Percentiles rank a stretch among this genome's conserved stretches.
Conservation (phyloP, 1,140 invertebrate species). For the Armadillidium nasatum region DNA sequence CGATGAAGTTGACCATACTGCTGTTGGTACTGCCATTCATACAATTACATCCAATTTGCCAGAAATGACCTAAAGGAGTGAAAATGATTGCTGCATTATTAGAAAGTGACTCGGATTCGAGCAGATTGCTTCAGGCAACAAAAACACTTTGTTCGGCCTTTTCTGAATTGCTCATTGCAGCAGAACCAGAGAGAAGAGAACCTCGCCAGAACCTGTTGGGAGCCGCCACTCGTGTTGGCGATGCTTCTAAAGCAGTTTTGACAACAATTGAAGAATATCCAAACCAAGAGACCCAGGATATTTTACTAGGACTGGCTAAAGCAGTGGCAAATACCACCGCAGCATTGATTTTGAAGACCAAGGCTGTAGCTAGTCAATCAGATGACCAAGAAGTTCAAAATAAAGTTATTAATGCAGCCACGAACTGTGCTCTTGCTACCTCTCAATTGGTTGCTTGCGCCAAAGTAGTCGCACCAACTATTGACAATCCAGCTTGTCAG, state of each 20-base stretch:
- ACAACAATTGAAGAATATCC: slow-evolving; percentile 80
- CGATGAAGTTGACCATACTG: slow-evolving; percentile 57
- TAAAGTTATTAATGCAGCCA: slow-evolving; percentile 87
- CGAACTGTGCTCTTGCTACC: slow-evolving; percentile 92
- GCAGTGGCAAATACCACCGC: slow-evolving; percentile 96
- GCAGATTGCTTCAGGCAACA: slow-evolving; percentile 84
- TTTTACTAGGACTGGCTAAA: slow-evolving; percentile 83
- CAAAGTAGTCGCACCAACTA: slow-evolving; percentile 68
- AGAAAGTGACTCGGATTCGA: slow-evolving; percentile 75
- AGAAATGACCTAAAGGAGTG: slow-evolving; percentile 92
- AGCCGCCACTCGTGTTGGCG: slow-evolving; percentile 90
- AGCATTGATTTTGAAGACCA: slow-evolving; percentile 87
- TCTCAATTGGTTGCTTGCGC: slow-evolving; percentile 96
- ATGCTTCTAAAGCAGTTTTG: slow-evolving; percentile 90
- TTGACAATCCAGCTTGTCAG: slow-evolving; percentile 86
- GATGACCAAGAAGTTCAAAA: slow-evolving; percentile 62
- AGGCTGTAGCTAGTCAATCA: slow-evolving; percentile 85
- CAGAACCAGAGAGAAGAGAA: slow-evolving; percentile 84
- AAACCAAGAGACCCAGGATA: slow-evolving; percentile 59
- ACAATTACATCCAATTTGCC: slow-evolving; percentile 94
- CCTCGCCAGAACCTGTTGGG: slow-evolving; percentile 86
- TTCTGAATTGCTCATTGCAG: slow-evolving; percentile 86
- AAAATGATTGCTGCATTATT: slow-evolving; percentile 91
- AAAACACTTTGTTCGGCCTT: slow-evolving; percentile 87
- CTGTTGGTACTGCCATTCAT: slow-evolving; percentile 78